Percentiles rank a stretch among this genome's conserved stretches.
Conservation (phyloP, 1,140 invertebrate species). For the Ladona fulva region DNA sequence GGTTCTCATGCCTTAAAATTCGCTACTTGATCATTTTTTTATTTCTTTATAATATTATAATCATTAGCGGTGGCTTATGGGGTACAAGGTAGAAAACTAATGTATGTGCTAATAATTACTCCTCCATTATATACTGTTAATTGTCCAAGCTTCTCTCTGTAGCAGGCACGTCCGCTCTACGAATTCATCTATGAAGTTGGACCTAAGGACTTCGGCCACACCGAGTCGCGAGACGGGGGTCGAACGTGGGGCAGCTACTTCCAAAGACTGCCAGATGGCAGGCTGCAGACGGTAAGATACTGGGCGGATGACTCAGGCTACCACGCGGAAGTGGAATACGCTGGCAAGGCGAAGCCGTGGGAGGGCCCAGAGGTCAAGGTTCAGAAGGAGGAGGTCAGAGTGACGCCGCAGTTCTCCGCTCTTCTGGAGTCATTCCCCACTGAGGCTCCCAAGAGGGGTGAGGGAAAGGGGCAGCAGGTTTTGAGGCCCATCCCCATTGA, state of each 20-base stretch:
- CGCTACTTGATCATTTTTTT: no score
- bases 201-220: constrained; percentile 25
- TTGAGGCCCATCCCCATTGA: neutral
- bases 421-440: neutral
- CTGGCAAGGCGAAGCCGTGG: constrained; percentile 20
- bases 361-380: neutral
- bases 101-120: no score
- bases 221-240: constrained; percentile 23
- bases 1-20: no score
- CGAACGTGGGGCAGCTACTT: constrained; percentile 25
- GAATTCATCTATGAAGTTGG: constrained; percentile 21
- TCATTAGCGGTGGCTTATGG: no score
- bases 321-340: constrained; percentile 24
- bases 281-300: constrained; percentile 26
- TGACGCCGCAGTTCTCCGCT: neutral
- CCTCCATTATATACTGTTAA: no score
- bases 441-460: neutral
- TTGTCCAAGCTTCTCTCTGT: neutral
- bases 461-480: neutral
- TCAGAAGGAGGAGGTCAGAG: neutral
- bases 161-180: constrained; percentile 12
- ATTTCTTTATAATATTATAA: no score
- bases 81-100: no score
- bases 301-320: constrained; percentile 25
- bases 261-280: constrained; percentile 26